Conservation (phyloP, 2,797 vertebrate species). For the Telmatherina bonti region DNA sequence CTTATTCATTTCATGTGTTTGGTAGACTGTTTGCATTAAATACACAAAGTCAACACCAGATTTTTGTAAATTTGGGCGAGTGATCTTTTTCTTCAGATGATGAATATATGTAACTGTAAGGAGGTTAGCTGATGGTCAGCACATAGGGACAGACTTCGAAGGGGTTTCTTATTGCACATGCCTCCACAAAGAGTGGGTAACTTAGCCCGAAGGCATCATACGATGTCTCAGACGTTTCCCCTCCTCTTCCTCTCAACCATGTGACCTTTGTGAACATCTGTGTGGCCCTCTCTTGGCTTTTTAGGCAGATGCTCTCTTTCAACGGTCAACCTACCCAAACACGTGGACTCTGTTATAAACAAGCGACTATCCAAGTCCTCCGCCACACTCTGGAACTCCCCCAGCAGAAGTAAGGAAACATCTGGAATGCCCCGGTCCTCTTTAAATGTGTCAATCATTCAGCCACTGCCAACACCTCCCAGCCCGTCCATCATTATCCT, state of each 20-base stretch:
- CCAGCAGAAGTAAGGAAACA: slow-evolving; percentile 96
- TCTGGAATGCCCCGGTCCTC: slow-evolving; percentile 59
- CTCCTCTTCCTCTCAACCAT: slow-evolving; percentile 42
- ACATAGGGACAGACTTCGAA: background rate
- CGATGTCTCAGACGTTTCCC: slow-evolving; percentile 33
- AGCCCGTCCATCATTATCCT: slow-evolving; percentile 66
- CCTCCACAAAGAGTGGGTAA: slow-evolving; percentile 16
- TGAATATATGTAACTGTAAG: background rate
- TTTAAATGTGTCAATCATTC: slow-evolving; percentile 67
- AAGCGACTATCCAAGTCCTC: slow-evolving; percentile 99
- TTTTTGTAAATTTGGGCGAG: background rate
- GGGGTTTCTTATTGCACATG: background rate
- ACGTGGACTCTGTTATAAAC: slow-evolving; percentile 99
- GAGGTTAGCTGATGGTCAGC: background rate
- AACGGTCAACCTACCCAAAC: slow-evolving; percentile 99
- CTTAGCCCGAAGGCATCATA: slow-evolving; percentile 21
- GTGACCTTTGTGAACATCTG: slow-evolving; percentile 78
- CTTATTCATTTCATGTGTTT: background rate
- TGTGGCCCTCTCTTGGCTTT: slow-evolving; percentile 87
- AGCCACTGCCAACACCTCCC: slow-evolving; percentile 51
- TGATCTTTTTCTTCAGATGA: background rate
- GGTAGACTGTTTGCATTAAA: background rate
- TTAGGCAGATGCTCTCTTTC: slow-evolving; percentile 98
- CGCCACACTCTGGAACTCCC: slow-evolving; percentile 98
- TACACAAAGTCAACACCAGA: background rate